These are phyloP conservation scores for Drosophila picticornis DNA, from an alignment of 2,888 invertebrate species.

Conservation along the genomic window DNA sequence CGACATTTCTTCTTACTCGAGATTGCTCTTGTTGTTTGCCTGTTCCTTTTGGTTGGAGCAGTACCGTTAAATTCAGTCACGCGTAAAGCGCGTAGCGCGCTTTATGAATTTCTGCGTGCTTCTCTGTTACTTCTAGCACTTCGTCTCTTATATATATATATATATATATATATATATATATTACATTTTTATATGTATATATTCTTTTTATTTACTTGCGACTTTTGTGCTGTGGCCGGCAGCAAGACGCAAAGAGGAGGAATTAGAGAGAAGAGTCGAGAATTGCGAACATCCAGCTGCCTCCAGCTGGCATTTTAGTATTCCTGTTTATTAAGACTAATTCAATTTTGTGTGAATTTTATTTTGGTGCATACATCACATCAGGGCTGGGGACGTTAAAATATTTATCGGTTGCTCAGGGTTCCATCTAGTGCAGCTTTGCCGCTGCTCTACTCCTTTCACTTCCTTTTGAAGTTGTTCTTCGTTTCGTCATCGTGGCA, in stretches of 20 bases:
- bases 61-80: conserved; percentile 66
- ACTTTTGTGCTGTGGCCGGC: conserved; percentile 35
- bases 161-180: not conserved
- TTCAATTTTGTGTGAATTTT: conserved; percentile 72
- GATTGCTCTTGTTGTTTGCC: conserved; percentile 28
- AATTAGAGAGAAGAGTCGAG: not conserved
- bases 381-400: conserved; percentile 33
- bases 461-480: not conserved
- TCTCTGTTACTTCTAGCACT: conserved; percentile 63
- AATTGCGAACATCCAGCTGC: conserved; percentile 31
- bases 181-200: not conserved
- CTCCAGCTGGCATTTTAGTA: conserved; percentile 46
- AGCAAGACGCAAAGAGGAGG: conserved; percentile 7
- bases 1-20: conserved; percentile 27
- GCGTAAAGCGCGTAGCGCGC: conserved; percentile 66
- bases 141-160: conserved; percentile 16
- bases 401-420: conserved; percentile 21
- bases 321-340: conserved; percentile 71
- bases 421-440: conserved; percentile 16
- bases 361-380: conserved; percentile 68
- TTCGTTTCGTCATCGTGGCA: conserved; percentile 37
- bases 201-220: conserved; percentile 34
- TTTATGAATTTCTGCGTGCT: conserved; percentile 67
- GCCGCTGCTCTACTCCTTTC: not conserved
- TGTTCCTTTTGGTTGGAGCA: conserved; percentile 25